Evolutionary conservation across 1,140 invertebrate genomes (phyloP).

Genomic region (Parasteatoda tepidariorum): DNA sequence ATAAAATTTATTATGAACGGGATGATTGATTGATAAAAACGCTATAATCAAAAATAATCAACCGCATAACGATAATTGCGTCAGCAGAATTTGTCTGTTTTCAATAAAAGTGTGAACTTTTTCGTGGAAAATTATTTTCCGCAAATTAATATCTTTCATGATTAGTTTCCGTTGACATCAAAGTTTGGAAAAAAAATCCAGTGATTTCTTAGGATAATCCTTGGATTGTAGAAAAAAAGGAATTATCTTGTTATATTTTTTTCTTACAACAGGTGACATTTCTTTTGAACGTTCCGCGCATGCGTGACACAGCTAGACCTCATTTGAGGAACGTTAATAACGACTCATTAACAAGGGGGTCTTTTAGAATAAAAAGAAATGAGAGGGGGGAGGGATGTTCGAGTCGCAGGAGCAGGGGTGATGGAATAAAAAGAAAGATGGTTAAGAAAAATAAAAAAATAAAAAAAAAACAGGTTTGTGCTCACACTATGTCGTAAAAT

Average conservation of each 20-base stretch:
- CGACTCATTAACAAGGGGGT: constrained; percentile 50
- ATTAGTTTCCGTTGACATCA: too few relatives aligned
- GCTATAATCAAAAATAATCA: too few relatives aligned
- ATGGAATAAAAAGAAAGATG: not conserved
- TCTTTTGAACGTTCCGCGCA: constrained; percentile 48
- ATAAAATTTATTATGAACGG: too few relatives aligned
- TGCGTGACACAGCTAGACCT: constrained; percentile 19
- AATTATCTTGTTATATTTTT: not conserved
- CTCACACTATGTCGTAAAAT: constrained; percentile 56
- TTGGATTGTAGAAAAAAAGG: not conserved
- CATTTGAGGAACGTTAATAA: constrained; percentile 54
- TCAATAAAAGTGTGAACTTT: too few relatives aligned
- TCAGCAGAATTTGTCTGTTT: too few relatives aligned
- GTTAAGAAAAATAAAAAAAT: not conserved
- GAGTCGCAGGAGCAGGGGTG: not conserved
- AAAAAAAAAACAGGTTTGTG: constrained; percentile 28
- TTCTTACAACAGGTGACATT: constrained; percentile 41
- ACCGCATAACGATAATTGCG: too few relatives aligned
- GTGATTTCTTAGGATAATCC: not conserved
- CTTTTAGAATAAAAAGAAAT: not conserved
- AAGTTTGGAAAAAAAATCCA: not conserved
- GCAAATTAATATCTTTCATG: too few relatives aligned
- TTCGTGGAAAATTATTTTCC: too few relatives aligned
- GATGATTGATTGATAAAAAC: too few relatives aligned
- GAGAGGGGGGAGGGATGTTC: not conserved